phyloP scores from a whole-genome alignment of 1,140 invertebrate genomes.

The Oedothorax gibbosus region DNA sequence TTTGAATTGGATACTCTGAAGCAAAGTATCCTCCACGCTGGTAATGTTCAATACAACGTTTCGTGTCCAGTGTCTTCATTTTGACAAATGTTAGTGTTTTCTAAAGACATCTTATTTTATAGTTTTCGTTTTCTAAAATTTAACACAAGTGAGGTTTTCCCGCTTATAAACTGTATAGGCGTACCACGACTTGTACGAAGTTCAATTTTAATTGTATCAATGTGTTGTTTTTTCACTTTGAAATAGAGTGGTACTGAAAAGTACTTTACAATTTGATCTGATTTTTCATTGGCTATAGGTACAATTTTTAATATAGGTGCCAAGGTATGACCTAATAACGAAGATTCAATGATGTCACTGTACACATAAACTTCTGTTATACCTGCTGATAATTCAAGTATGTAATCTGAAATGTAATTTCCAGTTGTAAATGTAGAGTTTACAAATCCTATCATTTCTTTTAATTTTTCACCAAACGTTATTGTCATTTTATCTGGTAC shows the following conservation, averaged over 20 bases:
- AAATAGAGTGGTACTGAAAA: neutral
- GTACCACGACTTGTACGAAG: neutral
- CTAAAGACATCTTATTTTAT: neutral
- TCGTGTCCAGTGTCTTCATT: neutral
- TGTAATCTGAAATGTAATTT: neutral
- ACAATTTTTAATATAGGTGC: neutral
- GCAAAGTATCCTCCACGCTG: neutral
- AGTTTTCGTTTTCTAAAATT: neutral
- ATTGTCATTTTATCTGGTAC: neutral
- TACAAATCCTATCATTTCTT: neutral
- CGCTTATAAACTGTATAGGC: neutral
- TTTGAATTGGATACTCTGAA: neutral
- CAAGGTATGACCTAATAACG: neutral
- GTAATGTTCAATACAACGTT: neutral
- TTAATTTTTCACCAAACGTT: neutral
- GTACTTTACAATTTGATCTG: constrained; percentile 9
- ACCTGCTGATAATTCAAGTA: no score
- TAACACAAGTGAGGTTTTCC: neutral
- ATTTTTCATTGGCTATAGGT: neutral
- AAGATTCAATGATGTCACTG: neutral
- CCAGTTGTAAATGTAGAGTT: neutral
- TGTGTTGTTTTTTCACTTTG: neutral
- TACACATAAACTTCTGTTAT: neutral
- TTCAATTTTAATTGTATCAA: constrained; percentile 5
- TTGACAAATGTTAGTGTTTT: neutral